Evolutionary conservation across 1,140 invertebrate species (phyloP).

Genomic region (Papilio xuthus): DNA sequence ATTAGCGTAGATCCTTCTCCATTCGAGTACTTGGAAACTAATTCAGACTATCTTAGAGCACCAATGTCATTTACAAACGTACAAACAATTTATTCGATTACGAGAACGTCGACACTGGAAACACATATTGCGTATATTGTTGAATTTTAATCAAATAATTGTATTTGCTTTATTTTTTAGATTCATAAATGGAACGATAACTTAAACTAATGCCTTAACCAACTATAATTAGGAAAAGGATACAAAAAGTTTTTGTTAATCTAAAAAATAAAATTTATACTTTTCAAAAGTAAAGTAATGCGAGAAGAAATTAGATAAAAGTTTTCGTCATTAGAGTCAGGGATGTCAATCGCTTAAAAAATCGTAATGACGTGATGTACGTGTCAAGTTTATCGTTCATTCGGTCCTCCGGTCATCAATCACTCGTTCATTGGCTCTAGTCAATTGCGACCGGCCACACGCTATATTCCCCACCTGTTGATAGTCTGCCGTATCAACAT

Average conservation of each 20-base stretch:
- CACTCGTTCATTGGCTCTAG: slow-evolving; percentile 15
- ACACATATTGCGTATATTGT: neutral
- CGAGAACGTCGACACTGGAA: neutral
- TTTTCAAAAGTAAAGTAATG: no score
- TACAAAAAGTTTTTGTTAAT: no score
- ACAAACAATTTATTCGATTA: neutral
- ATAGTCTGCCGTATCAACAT: slow-evolving; percentile 3
- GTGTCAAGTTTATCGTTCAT: slow-evolving; percentile 7
- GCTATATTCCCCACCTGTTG: slow-evolving; percentile 37
- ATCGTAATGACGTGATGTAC: neutral
- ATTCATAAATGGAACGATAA: neutral
- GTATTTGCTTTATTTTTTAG: no score
- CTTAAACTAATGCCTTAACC: neutral
- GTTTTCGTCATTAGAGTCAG: neutral
- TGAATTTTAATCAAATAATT: neutral
- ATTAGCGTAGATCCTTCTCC: neutral
- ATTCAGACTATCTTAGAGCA: neutral
- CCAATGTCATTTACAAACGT: slow-evolving; percentile 4
- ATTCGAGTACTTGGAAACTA: slow-evolving; percentile 2
- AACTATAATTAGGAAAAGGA: no score
- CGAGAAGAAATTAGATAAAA: neutral
- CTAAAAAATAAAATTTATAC: no score
- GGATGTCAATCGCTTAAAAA: neutral
- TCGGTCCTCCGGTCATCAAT: slow-evolving; percentile 29
- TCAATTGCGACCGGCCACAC: slow-evolving; percentile 5